Base-by-base conservation (phyloP, 92 coral and sea anemone species). In the Palythoa caribaeorum region DNA sequence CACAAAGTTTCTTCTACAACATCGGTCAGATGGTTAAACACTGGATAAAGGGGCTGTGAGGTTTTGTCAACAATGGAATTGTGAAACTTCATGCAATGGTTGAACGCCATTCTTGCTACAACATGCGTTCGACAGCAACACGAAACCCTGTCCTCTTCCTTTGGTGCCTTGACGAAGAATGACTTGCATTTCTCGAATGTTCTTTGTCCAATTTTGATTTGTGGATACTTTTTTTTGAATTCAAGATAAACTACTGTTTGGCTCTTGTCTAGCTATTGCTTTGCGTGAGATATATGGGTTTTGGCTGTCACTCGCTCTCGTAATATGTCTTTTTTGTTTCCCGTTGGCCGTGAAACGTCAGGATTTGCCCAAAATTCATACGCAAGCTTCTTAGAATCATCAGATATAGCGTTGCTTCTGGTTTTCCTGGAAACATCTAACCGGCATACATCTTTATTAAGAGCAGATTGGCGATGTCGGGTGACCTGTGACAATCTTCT, bases 281-380 rank as follows among this genome's bases (percentile, higher is more conserved):
- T 91, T 16, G 79, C 40, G 21, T 91, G 93, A 8, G 78, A 1
- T 3, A 77, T 37, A 70, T 88, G 84, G 0, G 48, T 62, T 7
- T 91, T 88, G 13, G 92, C 77, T 19, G 84, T 91, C 9, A 88
- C 39, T 8, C 90, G 50, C 70, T 90, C 83, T 15, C 90, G 36
- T 2, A 83, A 71, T 10, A 28, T 62, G 53, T 54, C 79, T 76
- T 88, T 77, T 83, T 63, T 63, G 70, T 63, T 63, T 15, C 70
- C 70, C 16, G 28, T 15, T 63, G 70, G 70, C 2, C 69, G 69
- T 17, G 69, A 62, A 62, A 3, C 69, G 20, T 62, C 69, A 12
- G 69, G 20, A 17, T 0, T 62, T 13, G 69, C 20, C 20, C 69
- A 13, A 17, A 62, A 62, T 17, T 62, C 69, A 17, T 62, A 11